Evolutionary conservation across 2,113 vertebrate species (phyloP).

Genomic region (Dipodomys spectabilis): DNA sequence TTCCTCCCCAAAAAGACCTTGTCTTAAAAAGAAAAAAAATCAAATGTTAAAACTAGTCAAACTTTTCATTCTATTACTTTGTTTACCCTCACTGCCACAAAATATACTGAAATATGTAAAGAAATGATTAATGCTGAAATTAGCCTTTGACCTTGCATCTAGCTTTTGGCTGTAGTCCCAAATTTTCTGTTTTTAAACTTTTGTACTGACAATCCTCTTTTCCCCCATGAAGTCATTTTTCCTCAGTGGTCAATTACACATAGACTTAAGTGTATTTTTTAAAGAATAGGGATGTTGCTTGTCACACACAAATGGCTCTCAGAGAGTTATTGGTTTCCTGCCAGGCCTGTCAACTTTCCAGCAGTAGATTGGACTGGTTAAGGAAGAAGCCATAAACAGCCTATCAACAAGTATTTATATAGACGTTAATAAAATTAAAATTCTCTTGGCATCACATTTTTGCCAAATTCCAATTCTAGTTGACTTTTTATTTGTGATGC

Average conservation of each 20-base stretch:
- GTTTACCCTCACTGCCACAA: constrained; percentile 47
- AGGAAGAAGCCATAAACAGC: constrained; percentile 77
- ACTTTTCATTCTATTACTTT: constrained; percentile 59
- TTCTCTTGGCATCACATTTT: constrained; percentile 66
- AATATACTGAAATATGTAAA: constrained; percentile 69
- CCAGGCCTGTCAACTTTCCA: constrained; percentile 68
- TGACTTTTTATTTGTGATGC: constrained; percentile 70
- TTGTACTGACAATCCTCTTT: constrained; percentile 64
- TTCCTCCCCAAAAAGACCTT: background rate
- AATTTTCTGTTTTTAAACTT: constrained; percentile 71
- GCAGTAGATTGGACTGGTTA: constrained; percentile 76
- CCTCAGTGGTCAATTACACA: constrained; percentile 59
- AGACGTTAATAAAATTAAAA: constrained; percentile 81
- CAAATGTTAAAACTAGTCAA: constrained; percentile 55
- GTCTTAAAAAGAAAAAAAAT: constrained; percentile 64
- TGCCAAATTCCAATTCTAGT: constrained; percentile 74
- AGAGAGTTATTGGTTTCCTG: constrained; percentile 73
- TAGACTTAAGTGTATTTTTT: constrained; percentile 68
- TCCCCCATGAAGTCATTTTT: constrained; percentile 74
- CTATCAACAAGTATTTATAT: constrained; percentile 81
- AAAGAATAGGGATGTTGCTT: constrained; percentile 73
- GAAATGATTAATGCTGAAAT: constrained; percentile 52
- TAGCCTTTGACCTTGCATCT: constrained; percentile 61
- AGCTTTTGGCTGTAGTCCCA: constrained; percentile 67
- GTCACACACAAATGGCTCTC: constrained; percentile 69